These are phyloP conservation scores for Panzeria rudis DNA, from an alignment of 2,888 invertebrate genomes.

Conservation along the genomic window DNA sequence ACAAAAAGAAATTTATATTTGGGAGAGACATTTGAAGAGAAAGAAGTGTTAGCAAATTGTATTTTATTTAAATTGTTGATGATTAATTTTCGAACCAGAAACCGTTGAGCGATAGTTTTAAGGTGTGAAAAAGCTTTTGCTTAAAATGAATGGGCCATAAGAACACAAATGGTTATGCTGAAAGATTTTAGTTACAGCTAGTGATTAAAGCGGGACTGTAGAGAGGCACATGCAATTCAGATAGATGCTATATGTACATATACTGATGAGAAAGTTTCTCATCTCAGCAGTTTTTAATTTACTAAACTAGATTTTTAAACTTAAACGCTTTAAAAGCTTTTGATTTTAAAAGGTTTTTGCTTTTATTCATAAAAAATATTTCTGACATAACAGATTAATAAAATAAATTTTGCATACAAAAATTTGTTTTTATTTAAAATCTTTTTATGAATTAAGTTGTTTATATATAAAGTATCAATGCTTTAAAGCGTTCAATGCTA, in stretches of 20 bases:
- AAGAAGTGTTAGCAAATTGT: background rate
- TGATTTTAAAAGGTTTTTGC: too few species aligned
- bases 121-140: background rate
- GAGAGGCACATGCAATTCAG: background rate
- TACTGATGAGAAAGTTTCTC: too few species aligned
- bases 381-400: too few species aligned
- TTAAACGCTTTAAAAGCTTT: too few species aligned
- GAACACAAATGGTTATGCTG: background rate
- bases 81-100: background rate
- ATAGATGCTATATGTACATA: background rate
- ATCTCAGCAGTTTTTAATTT: too few species aligned
- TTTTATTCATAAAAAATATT: too few species aligned
- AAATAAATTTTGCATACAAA: too few species aligned
- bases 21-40: background rate
- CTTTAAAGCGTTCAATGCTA: too few species aligned
- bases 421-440: too few species aligned
- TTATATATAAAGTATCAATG: too few species aligned
- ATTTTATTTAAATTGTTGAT: background rate
- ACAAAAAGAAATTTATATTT: slow-evolving; percentile 21
- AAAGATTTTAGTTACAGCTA: background rate
- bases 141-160: background rate
- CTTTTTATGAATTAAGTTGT: too few species aligned
- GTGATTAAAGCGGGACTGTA: background rate
- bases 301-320: too few species aligned
- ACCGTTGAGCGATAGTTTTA: background rate